Evolutionary conservation across 2,113 vertebrate species (phyloP).

Genomic region (Nematolebias whitei): DNA sequence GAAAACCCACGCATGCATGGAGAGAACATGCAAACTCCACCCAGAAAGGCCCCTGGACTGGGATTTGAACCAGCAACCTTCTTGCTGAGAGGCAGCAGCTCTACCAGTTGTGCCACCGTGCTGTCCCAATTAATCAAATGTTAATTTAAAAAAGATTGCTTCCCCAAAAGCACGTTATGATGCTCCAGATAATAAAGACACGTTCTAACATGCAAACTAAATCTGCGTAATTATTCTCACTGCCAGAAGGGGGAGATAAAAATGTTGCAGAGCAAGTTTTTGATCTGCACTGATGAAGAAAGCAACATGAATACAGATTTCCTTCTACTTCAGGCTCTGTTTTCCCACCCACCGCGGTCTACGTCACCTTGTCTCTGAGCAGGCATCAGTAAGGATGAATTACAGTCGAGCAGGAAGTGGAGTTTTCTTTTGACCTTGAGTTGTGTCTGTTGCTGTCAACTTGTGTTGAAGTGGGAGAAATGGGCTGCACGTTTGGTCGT

Average conservation of each 20-base stretch:
- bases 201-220: not conserved
- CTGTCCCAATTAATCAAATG: too few relatives aligned
- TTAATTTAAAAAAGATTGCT: too few relatives aligned
- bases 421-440: conserved; percentile 48
- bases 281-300: not conserved
- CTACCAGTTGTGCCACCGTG: too few relatives aligned
- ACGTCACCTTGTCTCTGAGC: conserved; percentile 4
- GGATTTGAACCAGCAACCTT: too few relatives aligned
- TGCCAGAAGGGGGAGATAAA: conserved; percentile 2
- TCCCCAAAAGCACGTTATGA: not conserved
- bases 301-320: not conserved
- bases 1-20: too few relatives aligned
- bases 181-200: not conserved
- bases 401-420: conserved; percentile 14
- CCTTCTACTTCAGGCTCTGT: not conserved
- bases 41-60: too few relatives aligned
- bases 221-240: not conserved
- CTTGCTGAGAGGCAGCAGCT: too few relatives aligned
- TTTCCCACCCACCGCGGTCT: not conserved
- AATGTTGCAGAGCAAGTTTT: not conserved
- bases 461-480: conserved; percentile 11
- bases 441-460: conserved; percentile 18
- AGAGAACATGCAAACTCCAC: too few relatives aligned
- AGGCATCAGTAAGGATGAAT: not conserved
- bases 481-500: conserved; percentile 41